Base-by-base conservation (phyloP, 2,113 vertebrate species). In the Microcebus lehilahytsara region DNA sequence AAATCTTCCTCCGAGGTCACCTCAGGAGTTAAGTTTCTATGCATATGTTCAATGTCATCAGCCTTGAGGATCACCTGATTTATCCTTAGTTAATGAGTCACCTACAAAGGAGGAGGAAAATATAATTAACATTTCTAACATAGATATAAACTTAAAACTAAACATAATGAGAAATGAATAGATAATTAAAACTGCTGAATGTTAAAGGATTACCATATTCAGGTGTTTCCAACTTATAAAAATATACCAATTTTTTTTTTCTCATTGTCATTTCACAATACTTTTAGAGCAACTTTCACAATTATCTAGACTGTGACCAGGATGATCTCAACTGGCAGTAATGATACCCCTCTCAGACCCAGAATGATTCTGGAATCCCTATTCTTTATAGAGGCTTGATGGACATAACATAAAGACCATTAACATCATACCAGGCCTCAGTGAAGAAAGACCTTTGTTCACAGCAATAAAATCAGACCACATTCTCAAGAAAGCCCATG, bases 61-160 rank as follows among this genome's bases (percentile, higher is more conserved):
- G 97, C 92, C 95, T 98, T 97, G 96, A 98, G 95, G 97, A 81
- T 90, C 95, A 92, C 96, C 98, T 98, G 98, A 98, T 97, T 98
- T 98, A 93, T 97, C 98, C 98, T 99, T 97, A 96, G 97, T 97
- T 98, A 98, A 96, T 97, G 98, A 83, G 98, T 99, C 98, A 98
- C 99, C 99, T 99, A 98, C 32, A 98, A 98, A 92, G 89, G 37
- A 97, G 98, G 98, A 96, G 98, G 93, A 98, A 98, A 89, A 98
- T 66, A 97, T 84, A 89, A 97, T 98, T 93, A 98, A 97, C 91
- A 97, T 95, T 98, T 80, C 46, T 66, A 69, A 89, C 66, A 92
- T 3, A 75, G 12, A 75, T 90, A 74, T 74, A 84, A 27, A n/a
- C 91, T 95, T 0, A 97, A 97, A 86, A 60, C 51, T 93, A 89